phyloP scores from a whole-genome alignment of 2,888 invertebrate species.

The Thecophora atra region DNA sequence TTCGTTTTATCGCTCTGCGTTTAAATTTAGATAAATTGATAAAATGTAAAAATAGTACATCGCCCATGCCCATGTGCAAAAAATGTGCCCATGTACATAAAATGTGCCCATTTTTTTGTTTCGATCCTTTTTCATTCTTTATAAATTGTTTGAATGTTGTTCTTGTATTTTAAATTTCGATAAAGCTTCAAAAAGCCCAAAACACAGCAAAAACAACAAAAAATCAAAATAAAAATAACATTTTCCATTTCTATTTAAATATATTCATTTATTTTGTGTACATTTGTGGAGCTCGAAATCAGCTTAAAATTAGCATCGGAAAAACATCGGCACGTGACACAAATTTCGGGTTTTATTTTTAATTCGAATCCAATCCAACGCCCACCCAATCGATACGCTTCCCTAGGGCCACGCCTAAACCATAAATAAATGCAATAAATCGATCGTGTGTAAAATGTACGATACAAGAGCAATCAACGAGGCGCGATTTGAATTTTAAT shows the following conservation, averaged over 20 bases:
- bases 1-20: too few relatives aligned
- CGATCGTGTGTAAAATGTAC: conserved; percentile 23
- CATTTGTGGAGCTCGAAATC: conserved; percentile 16
- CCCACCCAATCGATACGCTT: too few relatives aligned
- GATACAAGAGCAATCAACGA: too few relatives aligned
- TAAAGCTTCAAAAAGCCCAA: conserved; percentile 35
- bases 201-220: conserved; percentile 35
- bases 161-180: conserved; percentile 24
- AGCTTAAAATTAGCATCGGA: conserved; percentile 21
- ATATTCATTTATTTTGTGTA: too few relatives aligned
- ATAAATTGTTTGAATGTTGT: background rate
- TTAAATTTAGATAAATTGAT: too few relatives aligned
- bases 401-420: background rate
- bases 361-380: background rate
- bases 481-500: too few relatives aligned
- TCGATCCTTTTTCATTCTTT: too few relatives aligned
- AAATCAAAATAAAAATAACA: background rate
- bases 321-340: conserved; percentile 23
- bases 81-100: too few relatives aligned
- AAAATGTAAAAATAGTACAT: too few relatives aligned
- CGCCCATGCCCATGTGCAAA: too few relatives aligned
- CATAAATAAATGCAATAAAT: background rate
- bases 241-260: conserved; percentile 13
- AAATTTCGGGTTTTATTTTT: conserved; percentile 28
- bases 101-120: too few relatives aligned